Conservation (phyloP, 2,888 invertebrate species). For the Theristus sp. region DNA sequence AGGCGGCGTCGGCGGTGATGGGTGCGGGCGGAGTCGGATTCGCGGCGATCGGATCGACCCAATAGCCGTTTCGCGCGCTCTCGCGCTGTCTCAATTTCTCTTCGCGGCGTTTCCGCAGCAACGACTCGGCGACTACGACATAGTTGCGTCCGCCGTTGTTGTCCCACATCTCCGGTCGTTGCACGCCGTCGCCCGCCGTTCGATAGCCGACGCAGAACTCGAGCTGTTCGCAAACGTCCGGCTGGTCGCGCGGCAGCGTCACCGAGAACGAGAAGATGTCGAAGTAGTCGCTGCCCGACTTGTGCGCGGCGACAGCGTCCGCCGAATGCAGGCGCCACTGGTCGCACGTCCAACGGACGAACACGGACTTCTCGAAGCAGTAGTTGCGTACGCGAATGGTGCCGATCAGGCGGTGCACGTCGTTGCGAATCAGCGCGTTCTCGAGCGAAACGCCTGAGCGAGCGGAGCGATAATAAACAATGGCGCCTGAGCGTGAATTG, state of each 20-base stretch:
- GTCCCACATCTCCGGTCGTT: background rate
- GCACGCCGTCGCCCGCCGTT: background rate
- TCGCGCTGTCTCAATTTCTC: background rate
- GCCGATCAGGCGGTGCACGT: background rate
- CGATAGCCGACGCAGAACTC: background rate
- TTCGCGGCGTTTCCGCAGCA: background rate
- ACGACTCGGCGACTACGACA: background rate
- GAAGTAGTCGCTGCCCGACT: background rate
- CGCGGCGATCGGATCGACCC: background rate
- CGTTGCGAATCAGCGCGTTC: background rate
- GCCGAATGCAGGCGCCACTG: background rate
- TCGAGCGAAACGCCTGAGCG: background rate
- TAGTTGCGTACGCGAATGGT: background rate
- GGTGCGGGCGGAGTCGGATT: no score
- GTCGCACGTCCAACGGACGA: background rate
- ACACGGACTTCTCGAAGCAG: background rate
- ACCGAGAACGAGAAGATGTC: background rate
- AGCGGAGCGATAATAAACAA: no score
- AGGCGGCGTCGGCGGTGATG: background rate
- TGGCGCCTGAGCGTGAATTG: no score
- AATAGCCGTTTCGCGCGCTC: background rate
- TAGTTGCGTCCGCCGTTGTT: background rate
- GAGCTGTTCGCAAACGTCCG: background rate
- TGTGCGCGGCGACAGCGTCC: background rate
- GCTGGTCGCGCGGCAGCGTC: background rate